Evolutionary conservation across 2,888 invertebrate species (phyloP), one percentile per base, ranked within the genome.

Genomic region (Ephialtes manifestator): DNA sequence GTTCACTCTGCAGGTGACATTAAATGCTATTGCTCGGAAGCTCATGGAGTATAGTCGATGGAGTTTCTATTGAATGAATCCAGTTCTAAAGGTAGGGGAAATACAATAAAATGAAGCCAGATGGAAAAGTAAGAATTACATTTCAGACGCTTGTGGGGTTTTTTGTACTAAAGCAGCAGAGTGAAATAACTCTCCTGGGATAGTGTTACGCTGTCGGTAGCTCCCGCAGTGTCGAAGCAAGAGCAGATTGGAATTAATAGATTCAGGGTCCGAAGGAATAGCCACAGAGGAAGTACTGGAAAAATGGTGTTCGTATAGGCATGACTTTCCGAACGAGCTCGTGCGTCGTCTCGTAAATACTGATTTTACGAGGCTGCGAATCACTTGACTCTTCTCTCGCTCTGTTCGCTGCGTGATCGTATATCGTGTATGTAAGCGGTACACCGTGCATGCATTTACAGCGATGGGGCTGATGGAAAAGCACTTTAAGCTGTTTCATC

Each of bases 351-450:
- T 63, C 75, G 63, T 75, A 63, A 63, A 75, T 75, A 75, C 28
- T 60, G 48, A 75, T 75, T 75, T 75, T 63, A 75, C 75, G 74
- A 60, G 18, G n/a, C 63, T n/a, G 28, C 75, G 46, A 75, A 63
- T 75, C 75, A 75, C 75, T 63, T 48, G 13, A 75, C 28, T 68
- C 63, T 74, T 20, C 48, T 48, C 60, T 74, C 46, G n/a, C 46
- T 43, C 10, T 48, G 31, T 35, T 8, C 20, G 43, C 46, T 48
- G 53, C 35, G 48, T 46, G 11, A 13, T 28, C n/a, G 46, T 74
- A 8, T 31, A 60, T 60, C 60, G 60, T 58, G 35, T 28, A 31
- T n/a, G n/a, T n/a, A 8, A n/a, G 20, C 60, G 5, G 31, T 58
- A 13, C 55, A 13, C 55, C 1, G 55, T 20, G 8, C 24, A 15